Base-by-base conservation (phyloP, 2,113 vertebrate species). In the Polyodon spathula region DNA sequence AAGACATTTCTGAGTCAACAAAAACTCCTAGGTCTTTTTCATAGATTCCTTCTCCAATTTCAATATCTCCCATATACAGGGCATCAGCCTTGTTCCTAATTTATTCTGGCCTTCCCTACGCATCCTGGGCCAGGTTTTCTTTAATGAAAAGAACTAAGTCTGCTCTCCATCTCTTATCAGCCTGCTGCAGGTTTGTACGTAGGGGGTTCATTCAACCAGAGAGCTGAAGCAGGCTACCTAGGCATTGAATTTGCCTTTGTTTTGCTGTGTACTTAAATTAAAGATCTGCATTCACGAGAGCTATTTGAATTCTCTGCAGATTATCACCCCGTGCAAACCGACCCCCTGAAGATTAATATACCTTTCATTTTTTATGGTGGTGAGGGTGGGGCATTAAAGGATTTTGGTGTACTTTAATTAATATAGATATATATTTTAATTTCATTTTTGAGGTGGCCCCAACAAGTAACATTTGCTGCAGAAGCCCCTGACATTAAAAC, bases 241-340 rank as follows among this genome's bases (percentile, higher is more conserved):
- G 61, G 8, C 16, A 61, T 38, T 8, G 15, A 63, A 59, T 56
- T 48, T 9, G 48, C 59, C 37, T 40, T 59, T 39, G 60, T 63
- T 63, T 37, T 37, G 66, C 50, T 1, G 16, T 38, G 59, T 71
- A 58, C 59, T 46, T 1, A 4, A 68, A 70, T 72, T 66, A 61
- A 66, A 76, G 65, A 43, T 65, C 63, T 50, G 48, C 64, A 62
- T 12, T 3, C 0, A 3, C 59, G 48, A 40, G 51, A 62, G 59
- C 64, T 39, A 65, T 54, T 63, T 43, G 56, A 42, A 68, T 65
- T 61, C 55, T 53, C 37, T 27, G 43, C 60, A 48, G 55, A 66
- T 67, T 64, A n/a, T 62, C 63, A 75, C 63, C 63, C 40, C 53
- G 59, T 59, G 44, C 62, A 67, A 73, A 70, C 63, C 65, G 66